These are phyloP conservation scores for Sesia bembeciformis DNA, from an alignment of 2,888 invertebrate genomes.

Conservation along the genomic window DNA sequence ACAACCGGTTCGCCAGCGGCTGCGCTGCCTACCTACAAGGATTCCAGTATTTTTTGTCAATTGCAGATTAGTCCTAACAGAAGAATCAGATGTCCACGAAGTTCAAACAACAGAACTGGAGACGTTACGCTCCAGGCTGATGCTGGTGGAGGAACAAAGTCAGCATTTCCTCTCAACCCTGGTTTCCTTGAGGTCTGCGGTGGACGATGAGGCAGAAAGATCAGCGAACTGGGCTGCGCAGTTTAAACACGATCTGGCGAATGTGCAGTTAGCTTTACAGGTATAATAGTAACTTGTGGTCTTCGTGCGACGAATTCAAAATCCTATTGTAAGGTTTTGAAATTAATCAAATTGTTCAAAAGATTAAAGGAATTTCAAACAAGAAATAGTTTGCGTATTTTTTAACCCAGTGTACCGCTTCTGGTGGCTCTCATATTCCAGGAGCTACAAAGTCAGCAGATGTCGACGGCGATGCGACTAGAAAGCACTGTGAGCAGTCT, in stretches of 20 bases:
- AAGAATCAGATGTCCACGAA: constrained; percentile 47
- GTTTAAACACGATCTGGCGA: constrained; percentile 68
- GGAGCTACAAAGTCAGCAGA: constrained; percentile 69
- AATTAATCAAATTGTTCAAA: no score
- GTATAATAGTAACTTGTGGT: constrained; percentile 17
- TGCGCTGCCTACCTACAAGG: no score
- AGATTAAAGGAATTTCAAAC: no score
- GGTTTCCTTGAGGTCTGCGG: constrained; percentile 53
- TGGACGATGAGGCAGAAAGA: constrained; percentile 67
- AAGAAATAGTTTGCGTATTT: no score
- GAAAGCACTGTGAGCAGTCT: constrained; percentile 62
- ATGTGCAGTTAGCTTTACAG: constrained; percentile 63
- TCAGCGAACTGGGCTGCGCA: constrained; percentile 66
- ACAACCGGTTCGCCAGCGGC: no score
- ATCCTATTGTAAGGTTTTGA: no score
- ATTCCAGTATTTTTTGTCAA: background rate
- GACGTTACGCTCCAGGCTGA: constrained; percentile 50
- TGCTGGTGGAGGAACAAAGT: constrained; percentile 54
- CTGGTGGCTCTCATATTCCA: constrained; percentile 18
- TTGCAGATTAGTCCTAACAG: constrained; percentile 43
- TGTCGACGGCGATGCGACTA: constrained; percentile 59
- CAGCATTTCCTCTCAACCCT: constrained; percentile 61
- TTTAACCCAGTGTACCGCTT: no score
- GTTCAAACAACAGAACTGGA: constrained; percentile 52
- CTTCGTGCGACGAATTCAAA: no score